Evolutionary conservation across 2,113 vertebrate genomes (phyloP).

Genomic region (Patagioenas fasciata): DNA sequence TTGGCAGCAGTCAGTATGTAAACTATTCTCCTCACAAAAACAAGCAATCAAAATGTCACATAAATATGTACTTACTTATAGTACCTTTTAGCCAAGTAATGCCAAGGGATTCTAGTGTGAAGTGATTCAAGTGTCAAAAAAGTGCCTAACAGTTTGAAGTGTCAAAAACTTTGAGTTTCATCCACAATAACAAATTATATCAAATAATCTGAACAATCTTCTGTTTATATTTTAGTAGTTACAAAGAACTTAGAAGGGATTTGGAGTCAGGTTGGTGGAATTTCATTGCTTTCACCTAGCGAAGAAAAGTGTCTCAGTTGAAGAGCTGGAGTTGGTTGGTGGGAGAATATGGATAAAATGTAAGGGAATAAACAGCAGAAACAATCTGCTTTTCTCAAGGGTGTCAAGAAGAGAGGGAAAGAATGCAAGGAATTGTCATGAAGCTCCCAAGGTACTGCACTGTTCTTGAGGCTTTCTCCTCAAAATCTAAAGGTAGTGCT

Average conservation of each 20-base stretch:
- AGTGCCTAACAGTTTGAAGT: neutral
- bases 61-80: neutral
- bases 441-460: neutral
- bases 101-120: neutral
- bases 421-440: neutral
- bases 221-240: neutral
- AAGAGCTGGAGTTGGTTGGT: neutral
- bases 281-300: neutral
- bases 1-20: neutral
- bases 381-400: neutral
- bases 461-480: neutral
- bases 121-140: neutral
- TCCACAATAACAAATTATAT: neutral
- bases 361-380: neutral
- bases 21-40: neutral
- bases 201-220: neutral
- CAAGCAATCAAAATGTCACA: neutral
- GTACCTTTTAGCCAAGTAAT: neutral
- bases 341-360: neutral
- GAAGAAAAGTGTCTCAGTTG: neutral
- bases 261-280: neutral
- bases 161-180: neutral
- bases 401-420: neutral
- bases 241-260: neutral
- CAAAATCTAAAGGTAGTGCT: neutral